A percentile compares a stretch with the other conserved stretches of the same genome.
phyloP scores from a whole-genome alignment of 2,888 invertebrate species.

The Lydus trimaculatus region DNA sequence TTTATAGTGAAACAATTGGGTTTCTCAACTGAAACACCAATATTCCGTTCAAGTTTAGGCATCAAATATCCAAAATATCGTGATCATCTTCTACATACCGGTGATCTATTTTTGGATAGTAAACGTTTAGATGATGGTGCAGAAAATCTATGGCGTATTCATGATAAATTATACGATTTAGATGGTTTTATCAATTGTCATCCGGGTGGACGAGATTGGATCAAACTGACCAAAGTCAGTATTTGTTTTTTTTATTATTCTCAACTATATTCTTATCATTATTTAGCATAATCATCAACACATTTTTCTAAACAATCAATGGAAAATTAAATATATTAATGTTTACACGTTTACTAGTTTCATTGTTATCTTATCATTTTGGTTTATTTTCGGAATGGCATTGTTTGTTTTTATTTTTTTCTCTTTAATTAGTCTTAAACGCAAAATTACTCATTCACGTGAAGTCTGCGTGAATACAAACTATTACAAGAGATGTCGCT shows the following conservation, averaged over 20 bases:
- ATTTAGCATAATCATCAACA: too few relatives aligned
- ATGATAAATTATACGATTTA: slow-evolving; percentile 82
- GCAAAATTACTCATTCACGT: too few relatives aligned
- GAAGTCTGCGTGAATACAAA: too few relatives aligned
- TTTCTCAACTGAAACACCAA: neutral
- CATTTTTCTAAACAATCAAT: too few relatives aligned
- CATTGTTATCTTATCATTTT: too few relatives aligned
- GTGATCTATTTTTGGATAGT: slow-evolving; percentile 66
- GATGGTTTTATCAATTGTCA: slow-evolving; percentile 77
- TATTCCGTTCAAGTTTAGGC: slow-evolving; percentile 22
- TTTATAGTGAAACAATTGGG: too few relatives aligned
- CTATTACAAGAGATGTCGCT: too few relatives aligned
- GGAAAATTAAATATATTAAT: too few relatives aligned
- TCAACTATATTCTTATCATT: neutral
- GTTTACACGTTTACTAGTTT: too few relatives aligned
- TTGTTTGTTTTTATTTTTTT: too few relatives aligned
- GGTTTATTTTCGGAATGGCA: too few relatives aligned
- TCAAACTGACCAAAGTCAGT: slow-evolving; percentile 69
- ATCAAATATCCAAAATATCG: slow-evolving; percentile 26
- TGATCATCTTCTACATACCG: slow-evolving; percentile 19
- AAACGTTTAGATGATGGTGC: slow-evolving; percentile 75
- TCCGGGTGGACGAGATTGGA: slow-evolving; percentile 84
- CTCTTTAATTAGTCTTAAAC: too few relatives aligned
- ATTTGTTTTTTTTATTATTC: neutral
- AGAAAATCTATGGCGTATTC: slow-evolving; percentile 77